phyloP scores from a whole-genome alignment of 2,888 invertebrate genomes.

The Argyresthia goedartella region DNA sequence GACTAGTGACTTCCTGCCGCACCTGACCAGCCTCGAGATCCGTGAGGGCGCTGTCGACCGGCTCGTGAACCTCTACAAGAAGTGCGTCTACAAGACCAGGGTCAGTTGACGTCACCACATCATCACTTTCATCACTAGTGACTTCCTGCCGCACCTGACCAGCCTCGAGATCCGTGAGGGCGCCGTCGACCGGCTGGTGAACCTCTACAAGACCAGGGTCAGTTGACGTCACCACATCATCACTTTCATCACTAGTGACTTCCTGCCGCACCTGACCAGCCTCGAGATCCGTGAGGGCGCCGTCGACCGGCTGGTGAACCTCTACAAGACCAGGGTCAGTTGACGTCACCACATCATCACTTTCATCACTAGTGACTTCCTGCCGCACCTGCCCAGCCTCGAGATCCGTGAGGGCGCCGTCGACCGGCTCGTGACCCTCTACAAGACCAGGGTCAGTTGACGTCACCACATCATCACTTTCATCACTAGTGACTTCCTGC shows the following conservation, averaged over 20 bases:
- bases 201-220: conserved; percentile 92
- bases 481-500: too few species aligned
- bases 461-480: too few species aligned
- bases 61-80: conserved; percentile 93
- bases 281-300: conserved; percentile 97
- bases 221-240: conserved; percentile 20
- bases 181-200: conserved; percentile 94
- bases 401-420: conserved; percentile 98
- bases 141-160: conserved; percentile 75
- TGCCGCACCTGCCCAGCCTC: conserved; percentile 97
- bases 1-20: too few species aligned
- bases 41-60: conserved; percentile 97
- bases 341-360: neutral
- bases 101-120: conserved; percentile 44
- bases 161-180: conserved; percentile 97
- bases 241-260: too few species aligned
- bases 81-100: conserved; percentile 92
- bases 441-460: conserved; percentile 85
- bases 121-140: too few species aligned
- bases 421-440: conserved; percentile 90
- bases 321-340: conserved; percentile 92
- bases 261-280: conserved; percentile 81
- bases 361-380: conserved; percentile 75
- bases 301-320: conserved; percentile 90
- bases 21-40: conserved; percentile 97